Evolutionary conservation across 92 coral and sea anemone genomes (phyloP), one percentile per base, ranked within the genome.

Genomic region (Micromussa lordhowensis): DNA sequence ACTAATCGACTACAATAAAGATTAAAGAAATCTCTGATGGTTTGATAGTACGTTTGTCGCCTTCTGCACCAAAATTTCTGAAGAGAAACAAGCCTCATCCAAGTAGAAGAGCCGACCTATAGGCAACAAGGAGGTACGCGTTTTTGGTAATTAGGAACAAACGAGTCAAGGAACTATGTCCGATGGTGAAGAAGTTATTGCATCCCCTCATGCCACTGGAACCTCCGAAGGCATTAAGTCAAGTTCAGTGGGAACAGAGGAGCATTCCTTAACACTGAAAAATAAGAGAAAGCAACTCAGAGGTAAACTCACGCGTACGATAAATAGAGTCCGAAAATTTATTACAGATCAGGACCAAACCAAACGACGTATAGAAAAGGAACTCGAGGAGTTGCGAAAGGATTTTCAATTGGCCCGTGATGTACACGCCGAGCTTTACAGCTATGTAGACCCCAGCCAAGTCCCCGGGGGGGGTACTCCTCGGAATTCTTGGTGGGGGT

Each of bases 291-390:
- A 89, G 75, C 76, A 31, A 58, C 86, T 83, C 17, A 57, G 84
- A 30, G 92, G 88, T 26, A 61, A 29, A 72, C 48, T 89, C 70
- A 83, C 88, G 14, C 88, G 88, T 73, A n/a, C 76, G 75, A 89
- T 89, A 19, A 89, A 89, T 28, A 76, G 88, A 26, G 32, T 89
- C 40, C 59, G 32, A 13, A 84, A 75, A 82, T 75, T 79, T 49
- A 70, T 82, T 44, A 29, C 78, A 2, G 78, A 82, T 3, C 34
- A 57, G 35, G 70, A 35, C 34, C 68, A 53, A 26, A 86, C 74
- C n/a, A 58, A 69, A 21, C 44, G 79, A 78, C 82, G 85, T 6
- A 66, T 89, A 22, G 79, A 40, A 40, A 40, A 2, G 48, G 48
- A 40, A 40, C 4, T 40, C 48, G 48, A 40, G 48, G 89, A 40